Evolutionary conservation across 1,140 invertebrate genomes (phyloP).

Genomic region (Cotesia typhae): DNA sequence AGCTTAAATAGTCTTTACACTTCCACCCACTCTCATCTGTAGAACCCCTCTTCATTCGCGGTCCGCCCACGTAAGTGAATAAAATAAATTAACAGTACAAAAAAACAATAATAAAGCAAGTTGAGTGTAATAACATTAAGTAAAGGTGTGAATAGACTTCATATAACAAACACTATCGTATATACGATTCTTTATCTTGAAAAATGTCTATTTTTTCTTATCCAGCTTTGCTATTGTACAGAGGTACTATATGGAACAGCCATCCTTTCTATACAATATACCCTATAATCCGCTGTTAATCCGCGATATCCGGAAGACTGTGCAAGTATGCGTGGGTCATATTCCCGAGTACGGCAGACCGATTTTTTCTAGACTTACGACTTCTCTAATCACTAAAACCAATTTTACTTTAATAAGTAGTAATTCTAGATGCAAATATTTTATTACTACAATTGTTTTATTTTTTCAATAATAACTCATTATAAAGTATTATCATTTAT

Average conservation of each 20-base stretch:
- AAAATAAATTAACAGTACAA: slow-evolving; percentile 1
- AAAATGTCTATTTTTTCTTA: slow-evolving; percentile 51
- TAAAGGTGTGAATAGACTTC: slow-evolving; percentile 18
- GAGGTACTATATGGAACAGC: slow-evolving; percentile 41
- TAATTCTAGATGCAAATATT: background rate
- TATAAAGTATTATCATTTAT: no score
- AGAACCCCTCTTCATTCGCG: no score
- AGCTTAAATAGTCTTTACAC: no score
- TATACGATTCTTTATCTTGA: slow-evolving; percentile 52
- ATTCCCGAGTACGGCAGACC: no score
- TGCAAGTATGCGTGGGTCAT: background rate
- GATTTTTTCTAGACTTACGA: no score
- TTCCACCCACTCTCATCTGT: no score
- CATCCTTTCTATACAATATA: slow-evolving; percentile 40
- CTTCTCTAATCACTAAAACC: no score
- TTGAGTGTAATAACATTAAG: background rate
- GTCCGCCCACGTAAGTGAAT: background rate
- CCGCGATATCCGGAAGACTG: slow-evolving; percentile 43
- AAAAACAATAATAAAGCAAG: background rate
- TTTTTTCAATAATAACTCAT: no score
- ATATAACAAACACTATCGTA: slow-evolving; percentile 47
- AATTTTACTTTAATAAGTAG: no score
- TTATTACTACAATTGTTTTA: background rate
- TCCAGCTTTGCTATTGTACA: slow-evolving; percentile 47
- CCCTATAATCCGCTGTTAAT: slow-evolving; percentile 54